Conservation (phyloP, 2,113 vertebrate species). For the Microtus ochrogaster region DNA sequence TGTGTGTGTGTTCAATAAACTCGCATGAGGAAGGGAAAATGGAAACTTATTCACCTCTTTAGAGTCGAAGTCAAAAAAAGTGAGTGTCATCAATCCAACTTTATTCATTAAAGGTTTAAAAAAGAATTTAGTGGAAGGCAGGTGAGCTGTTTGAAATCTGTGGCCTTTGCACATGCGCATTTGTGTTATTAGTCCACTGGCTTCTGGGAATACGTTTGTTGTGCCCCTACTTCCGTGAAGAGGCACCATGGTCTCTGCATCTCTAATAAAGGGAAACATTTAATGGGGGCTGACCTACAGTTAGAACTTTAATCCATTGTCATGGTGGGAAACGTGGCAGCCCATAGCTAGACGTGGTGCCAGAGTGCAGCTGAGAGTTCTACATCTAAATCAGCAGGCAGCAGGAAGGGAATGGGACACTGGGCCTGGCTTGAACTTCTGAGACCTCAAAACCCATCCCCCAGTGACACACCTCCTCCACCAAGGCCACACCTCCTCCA, state of each 20-base stretch:
- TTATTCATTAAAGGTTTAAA: neutral
- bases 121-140: neutral
- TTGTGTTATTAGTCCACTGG: neutral
- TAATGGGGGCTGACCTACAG: neutral
- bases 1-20: too few relatives aligned
- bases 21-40: neutral
- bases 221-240: neutral
- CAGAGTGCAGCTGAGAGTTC: neutral
- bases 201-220: neutral
- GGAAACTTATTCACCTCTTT: neutral
- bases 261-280: neutral
- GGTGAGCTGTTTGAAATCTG: neutral
- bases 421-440: neutral
- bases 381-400: neutral
- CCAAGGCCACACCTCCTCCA: neutral
- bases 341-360: neutral
- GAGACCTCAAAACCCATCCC: neutral
- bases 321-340: neutral
- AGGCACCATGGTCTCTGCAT: neutral
- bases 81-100: neutral
- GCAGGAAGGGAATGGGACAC: neutral
- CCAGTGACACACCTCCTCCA: neutral
- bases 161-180: neutral
- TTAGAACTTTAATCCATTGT: neutral
- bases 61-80: neutral